Conservation (phyloP, 2,888 invertebrate genomes). For the Rosalia funebris region DNA sequence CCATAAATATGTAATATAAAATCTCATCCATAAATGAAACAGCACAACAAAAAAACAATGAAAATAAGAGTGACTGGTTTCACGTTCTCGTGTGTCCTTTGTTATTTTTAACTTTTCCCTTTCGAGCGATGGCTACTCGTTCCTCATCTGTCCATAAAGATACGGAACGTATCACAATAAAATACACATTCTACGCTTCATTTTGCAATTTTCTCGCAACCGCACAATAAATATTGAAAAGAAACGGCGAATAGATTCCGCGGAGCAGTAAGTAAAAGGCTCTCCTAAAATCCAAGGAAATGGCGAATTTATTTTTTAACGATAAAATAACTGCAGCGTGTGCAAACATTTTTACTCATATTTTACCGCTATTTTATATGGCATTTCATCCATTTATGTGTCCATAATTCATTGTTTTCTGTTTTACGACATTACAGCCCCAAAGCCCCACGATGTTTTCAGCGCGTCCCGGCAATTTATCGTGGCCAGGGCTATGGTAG, state of each 20-base stretch:
- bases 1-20: too few species aligned
- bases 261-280: neutral
- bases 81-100: neutral
- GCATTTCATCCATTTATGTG: constrained; percentile 26
- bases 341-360: constrained; percentile 19
- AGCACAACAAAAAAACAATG: neutral
- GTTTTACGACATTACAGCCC: constrained; percentile 25
- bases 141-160: neutral
- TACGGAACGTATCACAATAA: neutral
- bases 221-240: neutral
- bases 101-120: neutral
- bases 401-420: constrained; percentile 29
- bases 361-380: constrained; percentile 23
- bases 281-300: neutral
- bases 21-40: neutral
- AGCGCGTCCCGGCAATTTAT: constrained; percentile 25
- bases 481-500: constrained; percentile 17
- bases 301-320: constrained; percentile 3
- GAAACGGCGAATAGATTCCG: neutral
- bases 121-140: neutral
- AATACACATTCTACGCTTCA: constrained; percentile 2
- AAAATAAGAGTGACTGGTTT: neutral
- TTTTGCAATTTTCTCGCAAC: constrained; percentile 1
- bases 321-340: constrained; percentile 24
- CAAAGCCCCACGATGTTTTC: constrained; percentile 20